A percentile compares a stretch with the other conserved stretches of the same genome.
These are phyloP conservation scores for Agrochola lychnidis DNA, from an alignment of 2,888 invertebrate genomes.

Conservation along the genomic window DNA sequence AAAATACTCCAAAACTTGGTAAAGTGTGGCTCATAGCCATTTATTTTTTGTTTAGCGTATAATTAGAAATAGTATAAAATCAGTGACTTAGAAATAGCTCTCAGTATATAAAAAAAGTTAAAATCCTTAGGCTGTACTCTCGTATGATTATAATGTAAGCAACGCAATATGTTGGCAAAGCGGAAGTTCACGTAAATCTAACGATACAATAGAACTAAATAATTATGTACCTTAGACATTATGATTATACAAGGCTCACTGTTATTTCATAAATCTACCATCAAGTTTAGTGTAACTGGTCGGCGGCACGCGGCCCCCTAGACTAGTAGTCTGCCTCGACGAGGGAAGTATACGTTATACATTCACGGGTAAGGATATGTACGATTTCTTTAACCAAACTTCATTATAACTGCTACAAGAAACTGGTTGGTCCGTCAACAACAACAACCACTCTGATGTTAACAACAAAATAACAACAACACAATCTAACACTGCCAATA, in stretches of 20 bases:
- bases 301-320: conserved; percentile 73
- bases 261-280: conserved; percentile 82
- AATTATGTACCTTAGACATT: conserved; percentile 89
- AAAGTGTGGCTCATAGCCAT: conserved; percentile 85
- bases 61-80: conserved; percentile 86
- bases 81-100: conserved; percentile 91
- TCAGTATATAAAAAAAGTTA: conserved; percentile 90
- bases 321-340: conserved; percentile 81
- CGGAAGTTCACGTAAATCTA: conserved; percentile 90
- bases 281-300: conserved; percentile 74
- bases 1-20: conserved; percentile 89
- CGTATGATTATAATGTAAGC: conserved; percentile 90
- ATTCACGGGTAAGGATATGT: conserved; percentile 88
- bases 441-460: conserved; percentile 84
- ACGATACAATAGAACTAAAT: conserved; percentile 90
- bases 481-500: conserved; percentile 82
- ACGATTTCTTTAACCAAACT: conserved; percentile 84
- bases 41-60: conserved; percentile 79
- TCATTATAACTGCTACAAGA: conserved; percentile 74
- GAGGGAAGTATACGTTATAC: conserved; percentile 82
- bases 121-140: conserved; percentile 91
- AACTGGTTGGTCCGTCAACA: conserved; percentile 85
- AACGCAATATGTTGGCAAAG: conserved; percentile 91
- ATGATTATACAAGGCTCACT: conserved; percentile 89
- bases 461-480: conserved; percentile 78